A percentile compares a stretch with the other conserved stretches of the same genome.
Evolutionary conservation across 1,140 invertebrate genomes (phyloP).

Genomic region (Lethocerus indicus): DNA sequence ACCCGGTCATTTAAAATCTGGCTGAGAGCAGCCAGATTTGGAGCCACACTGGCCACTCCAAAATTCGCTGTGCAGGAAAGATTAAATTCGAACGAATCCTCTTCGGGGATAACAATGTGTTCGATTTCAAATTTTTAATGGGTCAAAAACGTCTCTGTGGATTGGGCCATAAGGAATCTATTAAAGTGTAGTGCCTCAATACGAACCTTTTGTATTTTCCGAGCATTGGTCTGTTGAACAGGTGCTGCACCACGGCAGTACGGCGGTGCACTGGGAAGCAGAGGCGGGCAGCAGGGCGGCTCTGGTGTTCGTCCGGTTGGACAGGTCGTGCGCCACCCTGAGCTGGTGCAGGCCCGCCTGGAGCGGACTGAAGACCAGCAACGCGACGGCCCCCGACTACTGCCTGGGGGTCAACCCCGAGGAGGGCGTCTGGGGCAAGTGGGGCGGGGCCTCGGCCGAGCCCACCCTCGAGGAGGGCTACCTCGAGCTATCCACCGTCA

Average conservation of each 20-base stretch:
- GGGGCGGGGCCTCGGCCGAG: slow-evolving; percentile 19
- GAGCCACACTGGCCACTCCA: no score
- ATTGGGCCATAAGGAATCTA: no score
- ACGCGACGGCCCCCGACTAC: slow-evolving; percentile 22
- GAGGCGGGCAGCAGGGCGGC: slow-evolving; percentile 51
- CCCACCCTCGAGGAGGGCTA: slow-evolving; percentile 27
- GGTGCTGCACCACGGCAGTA: slow-evolving; percentile 73
- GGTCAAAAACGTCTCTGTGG: no score
- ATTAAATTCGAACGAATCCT: no score
- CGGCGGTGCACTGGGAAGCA: slow-evolving; percentile 66
- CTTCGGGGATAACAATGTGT: no score
- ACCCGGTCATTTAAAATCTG: no score
- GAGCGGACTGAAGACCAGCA: slow-evolving; percentile 41
- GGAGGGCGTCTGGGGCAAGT: slow-evolving; percentile 24
- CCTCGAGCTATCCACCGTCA: slow-evolving; percentile 53
- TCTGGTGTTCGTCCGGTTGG: slow-evolving; percentile 62
- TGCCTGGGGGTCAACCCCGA: slow-evolving; percentile 34
- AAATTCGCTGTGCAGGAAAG: no score
- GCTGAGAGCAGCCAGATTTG: no score
- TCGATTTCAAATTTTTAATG: no score
- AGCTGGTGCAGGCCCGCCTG: slow-evolving; percentile 77
- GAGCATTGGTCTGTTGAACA: slow-evolving; percentile 22
- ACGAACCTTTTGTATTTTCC: background rate
- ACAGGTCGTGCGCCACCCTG: slow-evolving; percentile 67
- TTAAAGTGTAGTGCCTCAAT: no score